These are phyloP conservation scores for Oryzias dopingdopingensis DNA, from an alignment of 2,797 vertebrate species.

Conservation along the genomic window DNA sequence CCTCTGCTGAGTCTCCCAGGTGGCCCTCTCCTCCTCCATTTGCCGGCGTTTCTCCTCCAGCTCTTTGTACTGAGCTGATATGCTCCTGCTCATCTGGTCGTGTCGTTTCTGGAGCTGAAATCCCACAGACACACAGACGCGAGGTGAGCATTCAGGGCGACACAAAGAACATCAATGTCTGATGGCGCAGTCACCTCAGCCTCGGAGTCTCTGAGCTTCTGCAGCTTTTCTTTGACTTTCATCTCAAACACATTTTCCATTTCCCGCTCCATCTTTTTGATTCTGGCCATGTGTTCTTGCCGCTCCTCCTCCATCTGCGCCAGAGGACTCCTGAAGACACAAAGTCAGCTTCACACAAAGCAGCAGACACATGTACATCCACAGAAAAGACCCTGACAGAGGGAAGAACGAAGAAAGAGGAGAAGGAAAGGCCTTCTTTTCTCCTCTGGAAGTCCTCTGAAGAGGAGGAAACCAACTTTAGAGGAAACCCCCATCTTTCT, in stretches of 20 bases:
- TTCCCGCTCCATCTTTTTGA: conserved; percentile 98
- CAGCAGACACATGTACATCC: neutral
- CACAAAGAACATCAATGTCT: neutral
- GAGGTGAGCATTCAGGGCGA: neutral
- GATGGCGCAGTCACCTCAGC: conserved; percentile 77
- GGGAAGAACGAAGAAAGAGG: too few relatives aligned
- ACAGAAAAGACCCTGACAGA: too few relatives aligned
- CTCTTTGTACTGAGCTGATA: conserved; percentile 96
- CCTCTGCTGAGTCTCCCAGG: conserved; percentile 90
- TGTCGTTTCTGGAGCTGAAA: conserved; percentile 90
- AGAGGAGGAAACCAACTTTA: too few relatives aligned
- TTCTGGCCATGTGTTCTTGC: conserved; percentile 90
- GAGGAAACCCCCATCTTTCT: too few relatives aligned
- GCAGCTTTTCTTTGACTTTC: conserved; percentile 97
- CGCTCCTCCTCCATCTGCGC: conserved; percentile 97
- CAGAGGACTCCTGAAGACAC: conserved; percentile 85
- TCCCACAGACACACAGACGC: neutral
- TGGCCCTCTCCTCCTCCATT: conserved; percentile 86
- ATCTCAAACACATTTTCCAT: conserved; percentile 99
- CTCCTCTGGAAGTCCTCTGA: too few relatives aligned
- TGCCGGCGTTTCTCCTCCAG: conserved; percentile 92
- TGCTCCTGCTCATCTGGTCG: conserved; percentile 98
- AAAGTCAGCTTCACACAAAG: conserved; percentile 20
- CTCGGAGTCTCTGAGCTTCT: conserved; percentile 94
- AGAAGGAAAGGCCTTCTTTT: too few relatives aligned